These are phyloP conservation scores for Anoplophora glabripennis DNA, from an alignment of 1,140 invertebrate genomes.

Conservation along the genomic window DNA sequence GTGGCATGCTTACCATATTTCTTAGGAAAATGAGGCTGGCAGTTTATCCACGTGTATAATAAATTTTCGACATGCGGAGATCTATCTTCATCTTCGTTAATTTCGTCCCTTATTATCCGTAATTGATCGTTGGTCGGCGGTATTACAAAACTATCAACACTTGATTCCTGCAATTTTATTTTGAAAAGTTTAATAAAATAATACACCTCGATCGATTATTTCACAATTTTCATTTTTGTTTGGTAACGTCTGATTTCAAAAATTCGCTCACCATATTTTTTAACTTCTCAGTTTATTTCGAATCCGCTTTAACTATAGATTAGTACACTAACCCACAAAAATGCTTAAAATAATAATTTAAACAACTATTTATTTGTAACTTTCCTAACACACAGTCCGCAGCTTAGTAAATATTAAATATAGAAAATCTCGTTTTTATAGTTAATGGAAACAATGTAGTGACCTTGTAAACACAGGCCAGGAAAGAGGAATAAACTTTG, in stretches of 20 bases:
- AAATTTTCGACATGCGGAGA: slow-evolving; percentile 27
- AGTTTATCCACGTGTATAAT: slow-evolving; percentile 32
- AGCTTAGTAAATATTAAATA: too few species aligned
- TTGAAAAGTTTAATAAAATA: slow-evolving; percentile 8
- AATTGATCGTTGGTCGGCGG: slow-evolving; percentile 12
- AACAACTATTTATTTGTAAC: too few species aligned
- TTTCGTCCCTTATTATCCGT: slow-evolving; percentile 18
- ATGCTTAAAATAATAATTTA: too few species aligned
- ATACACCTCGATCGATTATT: not conserved
- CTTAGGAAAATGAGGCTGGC: slow-evolving; percentile 33
- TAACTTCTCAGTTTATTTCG: not conserved
- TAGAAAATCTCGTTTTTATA: too few species aligned
- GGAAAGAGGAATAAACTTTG: too few species aligned
- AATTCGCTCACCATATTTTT: not conserved
- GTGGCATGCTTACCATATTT: slow-evolving; percentile 30
- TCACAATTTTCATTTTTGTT: not conserved
- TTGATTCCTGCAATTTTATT: not conserved
- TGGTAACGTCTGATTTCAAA: not conserved
- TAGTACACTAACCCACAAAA: too few species aligned
- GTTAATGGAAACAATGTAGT: too few species aligned
- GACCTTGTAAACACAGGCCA: too few species aligned
- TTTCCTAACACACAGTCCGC: too few species aligned
- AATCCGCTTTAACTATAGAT: too few species aligned
- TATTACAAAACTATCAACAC: not conserved
- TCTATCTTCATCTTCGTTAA: slow-evolving; percentile 25